Conservation (phyloP, 2,888 invertebrate species). For the Trachelus iudaicus region DNA sequence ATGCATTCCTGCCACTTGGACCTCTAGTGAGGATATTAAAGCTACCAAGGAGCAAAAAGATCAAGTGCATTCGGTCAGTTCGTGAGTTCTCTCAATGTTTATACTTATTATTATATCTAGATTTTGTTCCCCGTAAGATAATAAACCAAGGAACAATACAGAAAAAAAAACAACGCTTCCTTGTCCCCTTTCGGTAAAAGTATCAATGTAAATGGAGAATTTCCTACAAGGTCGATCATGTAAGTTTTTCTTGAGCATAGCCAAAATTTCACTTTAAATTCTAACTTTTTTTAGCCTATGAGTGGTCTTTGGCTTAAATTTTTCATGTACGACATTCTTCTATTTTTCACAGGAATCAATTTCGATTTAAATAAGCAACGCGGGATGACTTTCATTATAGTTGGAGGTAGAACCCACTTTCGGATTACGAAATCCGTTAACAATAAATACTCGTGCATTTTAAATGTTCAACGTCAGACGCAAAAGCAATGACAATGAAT, state of each 20-base stretch:
- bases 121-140: neutral
- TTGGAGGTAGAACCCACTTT: neutral
- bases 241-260: neutral
- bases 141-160: neutral
- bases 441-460: neutral
- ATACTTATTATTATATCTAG: neutral
- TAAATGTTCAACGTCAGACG: neutral
- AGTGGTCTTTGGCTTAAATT: too few relatives aligned
- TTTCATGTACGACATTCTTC: neutral
- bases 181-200: neutral
- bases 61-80: neutral
- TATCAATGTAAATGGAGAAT: neutral
- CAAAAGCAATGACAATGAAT: constrained; percentile 10
- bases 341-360: neutral
- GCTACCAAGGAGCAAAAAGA: too few relatives aligned
- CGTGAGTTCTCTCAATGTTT: neutral
- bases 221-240: neutral
- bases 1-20: too few relatives aligned
- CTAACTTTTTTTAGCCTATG: neutral
- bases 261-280: neutral
- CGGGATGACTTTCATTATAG: neutral
- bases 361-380: neutral
- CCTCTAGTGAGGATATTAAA: too few relatives aligned
- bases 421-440: neutral
- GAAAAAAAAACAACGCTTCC: neutral